Evolutionary conservation across 2,888 invertebrate species (phyloP).

Genomic region (Athetis lepigone): DNA sequence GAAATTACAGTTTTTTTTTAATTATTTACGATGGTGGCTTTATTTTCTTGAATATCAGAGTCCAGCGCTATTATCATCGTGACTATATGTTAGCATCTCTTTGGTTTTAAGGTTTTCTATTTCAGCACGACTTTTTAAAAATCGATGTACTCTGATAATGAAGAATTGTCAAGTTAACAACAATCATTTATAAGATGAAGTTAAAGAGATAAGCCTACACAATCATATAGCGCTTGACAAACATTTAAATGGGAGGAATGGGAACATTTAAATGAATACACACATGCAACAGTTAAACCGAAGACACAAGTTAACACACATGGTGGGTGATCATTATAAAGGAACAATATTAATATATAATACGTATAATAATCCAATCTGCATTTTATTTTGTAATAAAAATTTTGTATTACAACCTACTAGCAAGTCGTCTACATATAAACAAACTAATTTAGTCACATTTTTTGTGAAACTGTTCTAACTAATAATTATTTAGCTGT

Average conservation of each 20-base stretch:
- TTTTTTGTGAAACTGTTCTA: constrained; percentile 1
- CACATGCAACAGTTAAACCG: constrained; percentile 33
- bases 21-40: constrained; percentile 14
- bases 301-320: constrained; percentile 10
- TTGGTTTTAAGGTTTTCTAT: background rate
- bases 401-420: constrained; percentile 16
- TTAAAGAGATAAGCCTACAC: constrained; percentile 33
- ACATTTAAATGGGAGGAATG: background rate
- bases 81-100: background rate
- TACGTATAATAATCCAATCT: constrained; percentile 23
- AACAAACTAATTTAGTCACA: background rate
- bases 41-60: constrained; percentile 24
- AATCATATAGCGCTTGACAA: constrained; percentile 1
- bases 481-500: constrained; percentile 12
- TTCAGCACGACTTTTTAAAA: background rate
- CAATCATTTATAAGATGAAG: background rate
- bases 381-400: constrained; percentile 5
- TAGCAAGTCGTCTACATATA: constrained; percentile 26
- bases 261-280: constrained; percentile 17
- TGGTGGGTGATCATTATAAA: background rate
- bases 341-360: background rate
- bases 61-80: background rate
- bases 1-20: constrained; percentile 72
- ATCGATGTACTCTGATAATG: constrained; percentile 38
- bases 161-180: background rate